Evolutionary conservation across 2,113 vertebrate species (phyloP).

Genomic region (western clawed frog (Xenopus tropicalis)): UCB_Xtro_10.0 CM004444.2:84482501-84483000

Average conservation of each 20-base stretch:
- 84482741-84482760: neutral
- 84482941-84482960: constrained; percentile 4
- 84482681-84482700: constrained; percentile 15
- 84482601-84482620: neutral
- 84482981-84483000: constrained; percentile 1
- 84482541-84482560: too few relatives aligned
- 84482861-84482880: constrained; percentile 5
- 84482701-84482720: neutral
- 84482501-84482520: too few relatives aligned
- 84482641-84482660: constrained; percentile 30
- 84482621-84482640: neutral
- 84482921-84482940: constrained; percentile 17
- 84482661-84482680: constrained; percentile 14
- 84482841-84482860: constrained; percentile 10
- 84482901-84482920: constrained; percentile 11
- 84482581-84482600: too few relatives aligned
- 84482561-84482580: too few relatives aligned
- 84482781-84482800: neutral
- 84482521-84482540: too few relatives aligned
- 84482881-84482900: constrained; percentile 15
- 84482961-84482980: neutral
- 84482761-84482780: neutral
- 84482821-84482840: constrained; percentile 7
- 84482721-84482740: constrained; percentile 4
- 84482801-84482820: constrained; percentile 6